These are phyloP conservation scores for Drosophila rubida DNA, from an alignment of 2,888 invertebrate species.

Conservation along the genomic window DNA sequence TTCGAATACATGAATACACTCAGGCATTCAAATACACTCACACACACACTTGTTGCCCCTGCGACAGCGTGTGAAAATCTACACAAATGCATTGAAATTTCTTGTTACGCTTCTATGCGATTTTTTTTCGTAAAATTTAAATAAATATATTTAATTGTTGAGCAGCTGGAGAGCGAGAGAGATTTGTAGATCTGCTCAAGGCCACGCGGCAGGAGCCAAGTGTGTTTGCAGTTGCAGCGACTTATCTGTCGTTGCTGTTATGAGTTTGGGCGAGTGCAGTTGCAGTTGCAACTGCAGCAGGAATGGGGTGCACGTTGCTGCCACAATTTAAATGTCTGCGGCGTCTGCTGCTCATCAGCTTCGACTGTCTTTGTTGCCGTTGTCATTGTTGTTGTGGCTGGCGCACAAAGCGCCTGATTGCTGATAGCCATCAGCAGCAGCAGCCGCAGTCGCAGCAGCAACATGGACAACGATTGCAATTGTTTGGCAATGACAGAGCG, in stretches of 20 bases:
- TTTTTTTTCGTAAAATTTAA: slow-evolving; percentile 10
- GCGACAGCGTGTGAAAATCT: slow-evolving; percentile 74
- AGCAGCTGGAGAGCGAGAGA: not conserved
- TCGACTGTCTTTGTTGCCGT: slow-evolving; percentile 8
- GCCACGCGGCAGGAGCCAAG: slow-evolving; percentile 5
- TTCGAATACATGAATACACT: slow-evolving; percentile 21
- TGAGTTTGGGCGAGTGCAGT: slow-evolving; percentile 49
- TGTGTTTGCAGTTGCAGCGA: not conserved
- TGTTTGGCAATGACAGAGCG: slow-evolving; percentile 81
- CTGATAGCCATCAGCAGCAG: slow-evolving; percentile 76
- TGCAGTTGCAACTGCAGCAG: slow-evolving; percentile 37
- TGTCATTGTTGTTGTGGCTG: slow-evolving; percentile 45
- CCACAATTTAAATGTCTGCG: slow-evolving; percentile 57
- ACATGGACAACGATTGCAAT: slow-evolving; percentile 64
- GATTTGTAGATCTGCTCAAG: slow-evolving; percentile 1
- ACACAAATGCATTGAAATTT: slow-evolving; percentile 35
- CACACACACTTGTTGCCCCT: slow-evolving; percentile 40
- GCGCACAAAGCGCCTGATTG: slow-evolving; percentile 81
- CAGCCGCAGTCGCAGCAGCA: slow-evolving; percentile 22
- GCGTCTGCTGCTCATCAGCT: slow-evolving; percentile 70
- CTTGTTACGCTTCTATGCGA: not conserved
- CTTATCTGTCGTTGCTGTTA: slow-evolving; percentile 33
- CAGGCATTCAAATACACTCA: slow-evolving; percentile 5
- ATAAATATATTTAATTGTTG: not conserved
- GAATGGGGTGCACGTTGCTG: slow-evolving; percentile 2